These are phyloP conservation scores for Echinometra lucunter DNA, from an alignment of 53 echinoderm and acorn worm genomes.

Conservation along the genomic window DNA sequence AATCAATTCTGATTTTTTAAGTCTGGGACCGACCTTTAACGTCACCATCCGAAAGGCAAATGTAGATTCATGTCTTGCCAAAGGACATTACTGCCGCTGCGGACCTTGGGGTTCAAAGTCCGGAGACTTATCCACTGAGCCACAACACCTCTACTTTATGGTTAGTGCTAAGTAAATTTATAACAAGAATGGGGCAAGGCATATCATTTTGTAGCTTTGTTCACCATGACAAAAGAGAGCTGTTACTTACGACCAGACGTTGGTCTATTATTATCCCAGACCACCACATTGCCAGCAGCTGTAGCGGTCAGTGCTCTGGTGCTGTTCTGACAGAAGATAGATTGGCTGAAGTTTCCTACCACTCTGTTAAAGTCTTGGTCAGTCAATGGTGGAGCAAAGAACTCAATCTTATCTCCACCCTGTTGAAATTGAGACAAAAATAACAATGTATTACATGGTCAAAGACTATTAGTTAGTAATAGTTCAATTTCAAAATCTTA, in stretches of 20 bases:
- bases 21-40: no score
- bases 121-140: no score
- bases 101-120: no score
- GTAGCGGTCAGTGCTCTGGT: conserved; percentile 94
- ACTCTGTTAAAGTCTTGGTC: conserved; percentile 99
- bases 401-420: conserved; percentile 82
- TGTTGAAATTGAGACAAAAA: conserved; percentile 49
- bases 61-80: no score
- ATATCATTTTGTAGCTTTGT: background rate
- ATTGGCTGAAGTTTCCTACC: conserved; percentile 97
- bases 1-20: no score
- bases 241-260: conserved; percentile 90
- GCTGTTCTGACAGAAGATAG: conserved; percentile 89
- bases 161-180: no score
- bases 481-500: background rate
- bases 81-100: no score
- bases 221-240: background rate
- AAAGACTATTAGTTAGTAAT: background rate
- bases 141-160: no score
- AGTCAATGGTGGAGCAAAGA: conserved; percentile 88
- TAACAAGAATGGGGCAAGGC: no score
- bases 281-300: conserved; percentile 93
- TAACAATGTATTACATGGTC: background rate
- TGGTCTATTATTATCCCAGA: conserved; percentile 98
- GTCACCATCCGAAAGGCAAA: no score